These are phyloP conservation scores for Drosophila lacertosa DNA, from an alignment of 1,140 invertebrate species.

Conservation along the genomic window DNA sequence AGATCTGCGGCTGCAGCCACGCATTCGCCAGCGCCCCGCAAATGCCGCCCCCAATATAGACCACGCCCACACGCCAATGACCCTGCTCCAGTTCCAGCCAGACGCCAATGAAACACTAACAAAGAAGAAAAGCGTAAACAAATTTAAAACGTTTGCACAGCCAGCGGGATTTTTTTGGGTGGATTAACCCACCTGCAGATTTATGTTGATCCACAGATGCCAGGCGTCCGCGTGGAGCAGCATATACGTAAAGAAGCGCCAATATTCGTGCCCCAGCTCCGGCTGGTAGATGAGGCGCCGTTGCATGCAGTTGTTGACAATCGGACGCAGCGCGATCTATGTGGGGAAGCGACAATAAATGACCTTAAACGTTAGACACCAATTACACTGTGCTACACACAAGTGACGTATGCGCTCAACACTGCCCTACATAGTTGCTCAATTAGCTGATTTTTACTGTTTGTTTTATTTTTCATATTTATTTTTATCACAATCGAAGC, in stretches of 20 bases:
- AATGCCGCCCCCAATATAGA: conserved; percentile 89
- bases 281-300: conserved; percentile 89
- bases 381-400: conserved; percentile 25
- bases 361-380: conserved; percentile 24
- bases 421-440: too few relatives aligned
- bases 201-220: conserved; percentile 87
- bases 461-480: too few relatives aligned
- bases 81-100: conserved; percentile 93
- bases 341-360: conserved; percentile 7
- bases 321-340: conserved; percentile 85
- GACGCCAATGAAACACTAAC: conserved; percentile 88
- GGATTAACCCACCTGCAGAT: conserved; percentile 83
- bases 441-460: too few relatives aligned
- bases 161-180: too few relatives aligned
- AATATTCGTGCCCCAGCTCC: conserved; percentile 86
- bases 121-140: conserved; percentile 14
- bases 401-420: background rate
- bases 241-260: conserved; percentile 93
- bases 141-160: too few relatives aligned
- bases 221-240: conserved; percentile 90
- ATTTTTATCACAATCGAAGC: too few relatives aligned
- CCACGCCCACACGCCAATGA: conserved; percentile 88
- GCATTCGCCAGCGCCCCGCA: conserved; percentile 91
- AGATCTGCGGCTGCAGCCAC: conserved; percentile 90
- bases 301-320: conserved; percentile 84